These are phyloP conservation scores for Tetrax tetrax DNA, from an alignment of 2,113 vertebrate species.

Conservation along the genomic window DNA sequence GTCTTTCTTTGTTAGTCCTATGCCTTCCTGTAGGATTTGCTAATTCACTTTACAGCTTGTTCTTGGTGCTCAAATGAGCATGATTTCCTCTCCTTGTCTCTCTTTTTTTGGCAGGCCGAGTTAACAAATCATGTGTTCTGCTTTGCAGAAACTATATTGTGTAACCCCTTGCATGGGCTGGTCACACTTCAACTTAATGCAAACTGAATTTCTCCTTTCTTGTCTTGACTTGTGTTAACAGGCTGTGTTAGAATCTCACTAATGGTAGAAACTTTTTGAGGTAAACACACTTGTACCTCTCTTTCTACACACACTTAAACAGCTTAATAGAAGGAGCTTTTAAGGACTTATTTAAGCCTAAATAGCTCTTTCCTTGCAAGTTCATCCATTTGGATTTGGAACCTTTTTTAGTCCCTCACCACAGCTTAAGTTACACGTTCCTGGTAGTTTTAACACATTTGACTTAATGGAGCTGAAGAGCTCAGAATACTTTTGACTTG, in stretches of 20 bases:
- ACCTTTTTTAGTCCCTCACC: neutral
- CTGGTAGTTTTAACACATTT: neutral
- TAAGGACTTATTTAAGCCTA: neutral
- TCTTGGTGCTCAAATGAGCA: neutral
- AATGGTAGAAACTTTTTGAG: neutral
- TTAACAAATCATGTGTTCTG: neutral
- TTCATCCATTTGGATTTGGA: neutral
- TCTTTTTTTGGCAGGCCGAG: neutral
- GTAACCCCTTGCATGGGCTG: neutral
- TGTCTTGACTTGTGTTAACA: neutral
- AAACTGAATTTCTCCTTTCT: neutral
- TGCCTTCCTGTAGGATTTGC: neutral
- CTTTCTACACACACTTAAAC: neutral
- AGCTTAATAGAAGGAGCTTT: neutral
- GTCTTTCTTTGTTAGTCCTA: neutral
- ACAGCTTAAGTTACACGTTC: neutral
- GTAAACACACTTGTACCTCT: neutral
- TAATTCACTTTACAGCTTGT: neutral
- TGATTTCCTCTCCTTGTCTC: neutral
- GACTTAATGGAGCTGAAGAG: neutral
- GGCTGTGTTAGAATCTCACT: neutral
- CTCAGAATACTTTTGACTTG: neutral
- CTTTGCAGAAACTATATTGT: neutral
- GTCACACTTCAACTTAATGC: neutral
- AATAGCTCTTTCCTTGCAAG: neutral